A percentile compares a stretch with the other conserved stretches of the same genome.
Evolutionary conservation across 1,140 invertebrate genomes (phyloP).

Genomic region (Steinernema khuongi): DNA sequence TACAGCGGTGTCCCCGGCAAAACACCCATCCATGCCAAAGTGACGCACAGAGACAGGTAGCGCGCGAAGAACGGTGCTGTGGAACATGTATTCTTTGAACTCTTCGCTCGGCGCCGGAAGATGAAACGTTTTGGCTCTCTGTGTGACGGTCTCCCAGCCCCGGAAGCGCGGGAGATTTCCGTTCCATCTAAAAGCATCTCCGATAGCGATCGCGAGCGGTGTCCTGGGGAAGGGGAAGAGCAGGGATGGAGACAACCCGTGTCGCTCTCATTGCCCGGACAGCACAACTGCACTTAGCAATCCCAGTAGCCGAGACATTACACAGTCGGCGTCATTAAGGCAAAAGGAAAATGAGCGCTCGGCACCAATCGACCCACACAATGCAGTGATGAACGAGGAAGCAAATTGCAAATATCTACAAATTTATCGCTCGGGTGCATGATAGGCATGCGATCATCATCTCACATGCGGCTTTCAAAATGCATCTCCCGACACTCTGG

Average conservation of each 20-base stretch:
- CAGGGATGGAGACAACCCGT: too few species aligned
- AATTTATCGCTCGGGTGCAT: too few species aligned
- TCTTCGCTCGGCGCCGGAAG: not conserved
- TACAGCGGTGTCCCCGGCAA: not conserved
- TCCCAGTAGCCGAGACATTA: not conserved
- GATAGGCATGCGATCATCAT: too few species aligned
- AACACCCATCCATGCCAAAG: not conserved
- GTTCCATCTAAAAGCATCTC: not conserved
- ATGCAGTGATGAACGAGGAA: not conserved
- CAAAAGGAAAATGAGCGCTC: not conserved
- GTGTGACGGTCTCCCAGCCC: too few species aligned
- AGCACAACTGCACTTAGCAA: not conserved
- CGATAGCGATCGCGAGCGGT: too few species aligned
- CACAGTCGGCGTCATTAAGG: not conserved
- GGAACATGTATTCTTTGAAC: too few species aligned
- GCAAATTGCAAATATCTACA: slow-evolving; percentile 7
- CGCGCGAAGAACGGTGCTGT: too few species aligned
- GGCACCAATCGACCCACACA: not conserved
- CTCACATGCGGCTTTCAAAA: too few species aligned
- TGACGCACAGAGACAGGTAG: not conserved
- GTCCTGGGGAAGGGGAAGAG: too few species aligned
- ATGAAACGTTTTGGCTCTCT: not conserved
- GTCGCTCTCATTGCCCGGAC: too few species aligned
- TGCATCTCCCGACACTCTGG: too few species aligned
- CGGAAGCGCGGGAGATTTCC: not conserved